These are phyloP conservation scores for Silurus glanis DNA, from an alignment of 2,113 vertebrate genomes.

Conservation along the genomic window DNA sequence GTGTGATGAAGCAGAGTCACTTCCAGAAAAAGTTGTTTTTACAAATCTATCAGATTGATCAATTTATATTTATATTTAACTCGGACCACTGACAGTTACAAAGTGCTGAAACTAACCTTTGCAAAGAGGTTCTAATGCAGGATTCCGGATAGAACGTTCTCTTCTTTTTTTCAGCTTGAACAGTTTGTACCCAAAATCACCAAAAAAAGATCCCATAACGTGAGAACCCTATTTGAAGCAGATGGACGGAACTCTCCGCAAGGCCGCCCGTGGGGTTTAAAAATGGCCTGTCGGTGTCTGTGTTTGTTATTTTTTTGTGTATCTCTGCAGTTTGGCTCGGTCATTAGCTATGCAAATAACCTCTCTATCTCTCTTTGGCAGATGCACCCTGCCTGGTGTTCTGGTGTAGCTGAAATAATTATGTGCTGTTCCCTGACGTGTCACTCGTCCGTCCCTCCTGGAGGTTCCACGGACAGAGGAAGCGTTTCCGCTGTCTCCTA, in stretches of 20 bases:
- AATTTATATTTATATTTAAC: background rate
- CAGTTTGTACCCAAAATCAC: too few species aligned
- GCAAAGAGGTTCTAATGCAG: background rate
- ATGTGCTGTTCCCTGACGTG: conserved; percentile 63
- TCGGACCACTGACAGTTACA: background rate
- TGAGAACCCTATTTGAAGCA: background rate
- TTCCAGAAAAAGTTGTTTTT: background rate
- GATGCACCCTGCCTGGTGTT: conserved; percentile 67
- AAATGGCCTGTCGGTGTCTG: conserved; percentile 12
- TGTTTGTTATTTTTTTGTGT: background rate
- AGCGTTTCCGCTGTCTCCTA: conserved; percentile 60
- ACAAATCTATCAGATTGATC: background rate
- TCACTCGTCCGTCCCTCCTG: conserved; percentile 63
- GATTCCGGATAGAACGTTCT: background rate
- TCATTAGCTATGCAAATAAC: conserved; percentile 79
- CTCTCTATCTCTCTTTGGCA: conserved; percentile 70
- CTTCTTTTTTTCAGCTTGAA: background rate
- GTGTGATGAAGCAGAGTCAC: background rate
- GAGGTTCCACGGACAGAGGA: conserved; percentile 48
- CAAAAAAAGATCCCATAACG: background rate
- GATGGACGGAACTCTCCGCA: background rate
- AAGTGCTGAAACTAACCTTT: background rate
- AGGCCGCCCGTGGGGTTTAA: background rate
- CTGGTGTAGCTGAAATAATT: conserved; percentile 73
- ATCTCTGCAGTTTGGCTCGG: conserved; percentile 50